A percentile compares a stretch with the other conserved stretches of the same genome.
These are phyloP conservation scores for Baccha elongata DNA, from an alignment of 2,888 invertebrate species.

Conservation along the genomic window DNA sequence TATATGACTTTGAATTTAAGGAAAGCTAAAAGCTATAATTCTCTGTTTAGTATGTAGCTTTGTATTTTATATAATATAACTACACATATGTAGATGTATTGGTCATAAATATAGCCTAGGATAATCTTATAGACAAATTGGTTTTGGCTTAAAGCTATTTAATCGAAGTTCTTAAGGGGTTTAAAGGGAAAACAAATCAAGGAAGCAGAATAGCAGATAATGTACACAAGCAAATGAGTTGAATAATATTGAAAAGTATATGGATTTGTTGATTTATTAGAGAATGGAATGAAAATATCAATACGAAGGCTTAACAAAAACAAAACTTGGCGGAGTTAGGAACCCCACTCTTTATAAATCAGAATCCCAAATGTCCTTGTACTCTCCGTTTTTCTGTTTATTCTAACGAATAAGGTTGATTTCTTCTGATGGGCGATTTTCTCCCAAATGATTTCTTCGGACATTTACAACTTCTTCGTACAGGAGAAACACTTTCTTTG, in stretches of 20 bases:
- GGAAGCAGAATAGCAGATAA: background rate
- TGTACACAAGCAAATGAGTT: background rate
- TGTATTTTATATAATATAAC: conserved; percentile 30
- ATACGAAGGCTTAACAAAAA: too few species aligned
- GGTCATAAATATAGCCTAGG: conserved; percentile 27
- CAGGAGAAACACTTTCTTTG: too few species aligned
- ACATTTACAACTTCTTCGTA: too few species aligned
- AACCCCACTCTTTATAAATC: too few species aligned
- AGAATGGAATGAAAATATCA: too few species aligned
- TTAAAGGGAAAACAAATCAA: background rate
- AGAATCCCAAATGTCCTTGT: too few species aligned
- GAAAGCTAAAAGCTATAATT: conserved; percentile 39
- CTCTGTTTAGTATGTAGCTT: conserved; percentile 24
- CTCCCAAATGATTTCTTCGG: too few species aligned
- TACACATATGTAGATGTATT: background rate
- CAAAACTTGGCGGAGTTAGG: too few species aligned
- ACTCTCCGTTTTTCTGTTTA: too few species aligned
- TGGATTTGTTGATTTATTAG: too few species aligned
- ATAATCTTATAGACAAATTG: conserved; percentile 38
- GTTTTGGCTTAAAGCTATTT: conserved; percentile 32
- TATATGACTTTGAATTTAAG: conserved; percentile 25
- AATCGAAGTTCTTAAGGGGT: conserved; percentile 2
- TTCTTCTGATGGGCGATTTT: too few species aligned
- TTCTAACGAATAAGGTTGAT: too few species aligned
- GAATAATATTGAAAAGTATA: background rate